These are phyloP conservation scores for Xenopus petersii DNA, from an alignment of 2,797 vertebrate genomes.

Conservation along the genomic window DNA sequence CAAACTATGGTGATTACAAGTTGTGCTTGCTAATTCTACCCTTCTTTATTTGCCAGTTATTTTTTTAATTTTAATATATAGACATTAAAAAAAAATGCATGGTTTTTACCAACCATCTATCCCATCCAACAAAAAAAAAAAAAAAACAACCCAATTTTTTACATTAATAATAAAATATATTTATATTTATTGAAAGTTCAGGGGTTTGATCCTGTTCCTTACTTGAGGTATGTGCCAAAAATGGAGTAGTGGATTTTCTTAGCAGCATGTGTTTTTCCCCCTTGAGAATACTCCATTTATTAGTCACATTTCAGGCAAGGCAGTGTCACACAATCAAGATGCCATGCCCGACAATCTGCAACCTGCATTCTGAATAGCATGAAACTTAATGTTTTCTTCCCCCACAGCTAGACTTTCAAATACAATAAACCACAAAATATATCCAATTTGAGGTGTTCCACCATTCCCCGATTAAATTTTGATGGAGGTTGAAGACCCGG, in stretches of 20 bases:
- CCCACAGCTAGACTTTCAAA: slow-evolving; percentile 32
- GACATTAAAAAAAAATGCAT: no score
- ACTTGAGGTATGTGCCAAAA: background rate
- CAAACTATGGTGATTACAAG: no score
- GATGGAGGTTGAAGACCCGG: slow-evolving; percentile 45
- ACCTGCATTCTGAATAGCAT: background rate
- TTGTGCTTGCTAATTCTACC: no score
- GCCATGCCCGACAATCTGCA: background rate
- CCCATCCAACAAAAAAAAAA: background rate
- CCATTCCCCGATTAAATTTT: slow-evolving; percentile 44
- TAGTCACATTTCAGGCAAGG: background rate
- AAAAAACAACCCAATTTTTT: background rate
- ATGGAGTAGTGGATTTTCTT: background rate
- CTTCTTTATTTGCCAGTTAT: no score
- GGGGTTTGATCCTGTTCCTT: background rate
- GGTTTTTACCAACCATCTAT: no score
- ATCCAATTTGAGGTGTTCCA: slow-evolving; percentile 38
- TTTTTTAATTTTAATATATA: background rate
- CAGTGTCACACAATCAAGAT: background rate
- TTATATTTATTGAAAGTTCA: slow-evolving; percentile 8
- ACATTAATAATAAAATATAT: background rate
- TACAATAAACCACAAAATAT: slow-evolving; percentile 39
- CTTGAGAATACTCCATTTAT: slow-evolving; percentile 7
- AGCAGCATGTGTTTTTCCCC: background rate
- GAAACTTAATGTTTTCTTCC: slow-evolving; percentile 17